Base-by-base conservation (phyloP, 1,140 invertebrate species). In the Eriocheir sinensis region DNA sequence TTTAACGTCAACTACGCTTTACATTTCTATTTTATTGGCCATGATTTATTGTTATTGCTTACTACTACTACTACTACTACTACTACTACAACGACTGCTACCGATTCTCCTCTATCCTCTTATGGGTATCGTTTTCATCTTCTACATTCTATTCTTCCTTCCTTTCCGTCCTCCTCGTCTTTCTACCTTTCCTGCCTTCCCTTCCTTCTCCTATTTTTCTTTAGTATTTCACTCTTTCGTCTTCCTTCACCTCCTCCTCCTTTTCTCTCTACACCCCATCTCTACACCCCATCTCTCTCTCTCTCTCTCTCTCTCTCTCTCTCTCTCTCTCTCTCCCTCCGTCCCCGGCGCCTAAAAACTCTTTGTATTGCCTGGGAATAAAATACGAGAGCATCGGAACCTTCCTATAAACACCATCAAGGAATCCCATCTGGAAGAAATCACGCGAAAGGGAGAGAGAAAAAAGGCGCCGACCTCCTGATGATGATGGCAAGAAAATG, bases 401-500 rank as follows among this genome's bases (percentile, higher is more conserved):
- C 21, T n/a, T n/a, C 27, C 60, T 72, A 4, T 72, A n/a, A 72
- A 72, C 60, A 72, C 21, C 60, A 4, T n/a, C 17, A 72, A 72
- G 27, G n/a, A n/a, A 72, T 3, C 12, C 12, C 60, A 72, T 72
- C n/a, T n/a, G 21, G 8, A n/a, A n/a, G 60, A 72, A 72, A 72
- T 72, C n/a, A 72, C n/a, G 60, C n/a, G 60, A 72, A 72, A 72
- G 60, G 60, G n/a, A n/a, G n/a, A n/a, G n/a, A 21, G 60, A n/a
- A n/a, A 72, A 72, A 60, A 60, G 15, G 21, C 60, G 3, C 21
- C 60, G 27, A n/a, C 21, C 17, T 72, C n/a, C 60, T 72, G 60
- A 72, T 72, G 60, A 72, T 72, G 60, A 72, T 72, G 60, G 60
- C 21, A 72, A 72, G 60, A 72, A 72, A 72, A 72, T 72, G 60